These are phyloP conservation scores for Lepus townsendii DNA, from an alignment of 2,797 vertebrate genomes.

Conservation along the genomic window DNA sequence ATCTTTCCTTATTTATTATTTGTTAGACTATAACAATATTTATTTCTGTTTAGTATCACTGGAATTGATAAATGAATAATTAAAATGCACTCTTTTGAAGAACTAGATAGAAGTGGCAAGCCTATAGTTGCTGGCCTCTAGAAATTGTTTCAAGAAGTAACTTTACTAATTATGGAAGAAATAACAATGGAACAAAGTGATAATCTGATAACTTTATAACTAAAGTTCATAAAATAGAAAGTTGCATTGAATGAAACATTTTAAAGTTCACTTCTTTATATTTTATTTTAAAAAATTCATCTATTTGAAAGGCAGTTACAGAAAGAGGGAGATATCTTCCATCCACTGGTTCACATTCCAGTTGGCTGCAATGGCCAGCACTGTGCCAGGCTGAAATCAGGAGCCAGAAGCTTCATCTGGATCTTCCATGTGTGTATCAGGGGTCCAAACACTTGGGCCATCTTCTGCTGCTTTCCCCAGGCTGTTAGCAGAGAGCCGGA, in stretches of 20 bases:
- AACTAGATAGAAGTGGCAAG: slow-evolving; percentile 72
- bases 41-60: slow-evolving; percentile 24
- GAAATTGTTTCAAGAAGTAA: slow-evolving; percentile 75
- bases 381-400: too few species aligned
- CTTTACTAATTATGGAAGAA: slow-evolving; percentile 73
- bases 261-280: slow-evolving; percentile 37
- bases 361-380: too few species aligned
- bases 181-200: slow-evolving; percentile 64
- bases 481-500: too few species aligned
- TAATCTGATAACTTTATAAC: slow-evolving; percentile 72
- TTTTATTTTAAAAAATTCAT: too few species aligned
- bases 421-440: too few species aligned
- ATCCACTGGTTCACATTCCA: too few species aligned
- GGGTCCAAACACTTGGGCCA: too few species aligned
- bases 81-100: slow-evolving; percentile 68
- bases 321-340: too few species aligned
- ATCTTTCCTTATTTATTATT: neutral
- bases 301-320: too few species aligned
- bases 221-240: slow-evolving; percentile 76
- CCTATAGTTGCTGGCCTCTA: slow-evolving; percentile 53
- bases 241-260: neutral
- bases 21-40: neutral
- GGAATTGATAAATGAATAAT: slow-evolving; percentile 62
- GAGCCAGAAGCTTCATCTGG: too few species aligned
- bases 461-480: too few species aligned